Conservation (phyloP, 2,113 vertebrate genomes). For the Ramphastos sulfuratus region DNA sequence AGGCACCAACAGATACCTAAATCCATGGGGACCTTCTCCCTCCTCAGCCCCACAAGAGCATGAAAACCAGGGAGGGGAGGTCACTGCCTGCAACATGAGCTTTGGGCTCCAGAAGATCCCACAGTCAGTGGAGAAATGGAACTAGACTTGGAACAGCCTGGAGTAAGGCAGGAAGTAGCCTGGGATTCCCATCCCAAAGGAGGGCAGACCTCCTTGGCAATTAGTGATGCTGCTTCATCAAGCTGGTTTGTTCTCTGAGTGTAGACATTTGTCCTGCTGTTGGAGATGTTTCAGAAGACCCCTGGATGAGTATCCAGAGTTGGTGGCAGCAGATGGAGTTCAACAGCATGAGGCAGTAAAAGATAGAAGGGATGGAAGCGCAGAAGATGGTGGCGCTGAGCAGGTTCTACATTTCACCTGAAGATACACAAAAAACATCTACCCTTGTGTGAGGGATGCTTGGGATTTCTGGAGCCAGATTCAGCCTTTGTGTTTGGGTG, state of each 20-base stretch:
- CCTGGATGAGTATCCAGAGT: accelerated
- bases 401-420: not conserved
- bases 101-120: not conserved
- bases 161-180: slow-evolving; percentile 17
- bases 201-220: not conserved
- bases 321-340: not conserved
- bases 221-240: not conserved
- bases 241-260: not conserved
- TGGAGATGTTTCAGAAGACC: accelerated
- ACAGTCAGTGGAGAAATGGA: not conserved
- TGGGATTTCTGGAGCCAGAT: not conserved
- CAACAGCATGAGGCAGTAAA: not conserved
- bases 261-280: not conserved
- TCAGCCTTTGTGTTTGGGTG: not conserved
- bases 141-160: not conserved
- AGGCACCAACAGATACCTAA: not conserved
- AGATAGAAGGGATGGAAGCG: not conserved
- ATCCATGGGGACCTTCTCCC: not conserved
- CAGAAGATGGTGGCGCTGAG: not conserved
- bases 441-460: not conserved
- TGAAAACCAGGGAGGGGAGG: not conserved
- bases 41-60: not conserved
- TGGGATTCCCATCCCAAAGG: not conserved
- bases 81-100: not conserved
- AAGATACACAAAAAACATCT: not conserved